Conservation (phyloP, 1,140 invertebrate species). For the Triops longicaudatus region DNA sequence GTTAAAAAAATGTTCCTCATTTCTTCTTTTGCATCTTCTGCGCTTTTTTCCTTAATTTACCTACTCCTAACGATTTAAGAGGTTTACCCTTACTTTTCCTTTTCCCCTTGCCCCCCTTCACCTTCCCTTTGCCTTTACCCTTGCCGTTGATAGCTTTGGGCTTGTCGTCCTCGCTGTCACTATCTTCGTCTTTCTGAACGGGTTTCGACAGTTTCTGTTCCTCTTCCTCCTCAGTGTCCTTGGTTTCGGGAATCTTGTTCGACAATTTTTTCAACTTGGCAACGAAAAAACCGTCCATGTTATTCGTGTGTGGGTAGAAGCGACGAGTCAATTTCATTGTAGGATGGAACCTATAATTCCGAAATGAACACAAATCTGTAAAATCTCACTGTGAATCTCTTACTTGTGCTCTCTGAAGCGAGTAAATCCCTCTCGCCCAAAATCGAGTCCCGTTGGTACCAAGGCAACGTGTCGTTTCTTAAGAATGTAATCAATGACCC, state of each 20-base stretch:
- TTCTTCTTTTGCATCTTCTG: conserved; percentile 18
- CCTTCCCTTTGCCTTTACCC: conserved; percentile 25
- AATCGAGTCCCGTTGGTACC: conserved; percentile 84
- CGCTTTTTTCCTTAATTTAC: conserved; percentile 15
- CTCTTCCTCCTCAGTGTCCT: conserved; percentile 26
- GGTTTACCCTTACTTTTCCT: conserved; percentile 13
- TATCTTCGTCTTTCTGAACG: conserved; percentile 20
- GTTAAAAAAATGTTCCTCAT: not conserved
- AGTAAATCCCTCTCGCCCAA: conserved; percentile 90
- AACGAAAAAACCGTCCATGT: conserved; percentile 99
- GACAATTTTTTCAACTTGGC: conserved; percentile 96
- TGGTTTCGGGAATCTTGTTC: conserved; percentile 55
- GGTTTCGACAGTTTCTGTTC: conserved; percentile 10
- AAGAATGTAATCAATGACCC: conserved; percentile 90
- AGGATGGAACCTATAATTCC: conserved; percentile 75
- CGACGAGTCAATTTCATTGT: conserved; percentile 78
- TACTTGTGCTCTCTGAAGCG: conserved; percentile 61
- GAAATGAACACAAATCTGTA: conserved; percentile 15
- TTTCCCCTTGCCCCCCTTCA: conserved; percentile 23
- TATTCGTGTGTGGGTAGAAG: conserved; percentile 96
- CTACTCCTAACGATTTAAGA: not conserved
- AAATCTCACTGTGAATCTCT: conserved; percentile 18
- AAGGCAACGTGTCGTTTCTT: conserved; percentile 88
- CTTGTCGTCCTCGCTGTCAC: conserved; percentile 21
- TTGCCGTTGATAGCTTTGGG: not conserved